Conservation (phyloP, 1,140 invertebrate genomes). For the Rhagoletis zephyria region DNA sequence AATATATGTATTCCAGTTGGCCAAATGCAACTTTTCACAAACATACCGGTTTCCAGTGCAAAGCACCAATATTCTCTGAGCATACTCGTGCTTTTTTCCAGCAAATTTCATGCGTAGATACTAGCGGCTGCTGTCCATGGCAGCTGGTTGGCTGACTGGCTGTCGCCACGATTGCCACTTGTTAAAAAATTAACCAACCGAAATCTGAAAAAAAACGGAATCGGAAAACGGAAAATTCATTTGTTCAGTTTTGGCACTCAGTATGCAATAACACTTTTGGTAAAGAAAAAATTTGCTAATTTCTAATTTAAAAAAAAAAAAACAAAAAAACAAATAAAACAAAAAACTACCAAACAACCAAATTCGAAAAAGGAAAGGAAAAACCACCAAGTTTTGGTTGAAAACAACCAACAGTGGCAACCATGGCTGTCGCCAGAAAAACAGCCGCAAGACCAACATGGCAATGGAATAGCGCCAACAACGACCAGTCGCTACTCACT, state of each 20-base stretch:
- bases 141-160: background rate
- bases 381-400: no score
- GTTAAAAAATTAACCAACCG: no score
- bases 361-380: no score
- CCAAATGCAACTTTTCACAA: background rate
- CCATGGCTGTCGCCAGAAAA: background rate
- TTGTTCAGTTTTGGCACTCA: no score
- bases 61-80: background rate
- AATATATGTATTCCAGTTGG: background rate
- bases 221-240: no score
- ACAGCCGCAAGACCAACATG: background rate
- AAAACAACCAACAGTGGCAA: no score
- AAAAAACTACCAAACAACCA: no score
- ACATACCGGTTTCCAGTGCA: constrained; percentile 15
- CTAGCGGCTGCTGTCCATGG: background rate
- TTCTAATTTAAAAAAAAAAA: no score
- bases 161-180: background rate
- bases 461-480: constrained; percentile 3
- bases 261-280: no score
- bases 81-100: background rate
- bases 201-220: no score
- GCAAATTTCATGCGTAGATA: background rate
- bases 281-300: no score
- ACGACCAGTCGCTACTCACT: constrained; percentile 40
- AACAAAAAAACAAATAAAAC: no score